Conservation (phyloP, 2,888 invertebrate genomes). For the Neoitamus cyanurus region DNA sequence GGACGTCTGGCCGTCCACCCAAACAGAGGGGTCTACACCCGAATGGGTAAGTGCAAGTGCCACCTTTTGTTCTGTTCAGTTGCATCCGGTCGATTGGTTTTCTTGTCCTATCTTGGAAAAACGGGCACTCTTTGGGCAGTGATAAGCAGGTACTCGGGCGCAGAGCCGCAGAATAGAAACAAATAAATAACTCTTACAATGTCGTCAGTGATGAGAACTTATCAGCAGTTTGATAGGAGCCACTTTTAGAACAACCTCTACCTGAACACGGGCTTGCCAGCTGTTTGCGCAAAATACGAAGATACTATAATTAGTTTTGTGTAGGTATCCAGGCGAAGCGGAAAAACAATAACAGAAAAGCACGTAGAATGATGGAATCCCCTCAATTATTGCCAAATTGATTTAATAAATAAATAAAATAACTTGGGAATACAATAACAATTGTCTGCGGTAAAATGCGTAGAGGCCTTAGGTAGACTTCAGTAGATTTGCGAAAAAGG, state of each 20-base stretch:
- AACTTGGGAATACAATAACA: too few relatives aligned
- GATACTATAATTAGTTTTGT: neutral
- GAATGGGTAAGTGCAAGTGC: constrained; percentile 23
- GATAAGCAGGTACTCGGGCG: too few relatives aligned
- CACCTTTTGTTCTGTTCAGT: neutral
- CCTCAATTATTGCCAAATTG: neutral
- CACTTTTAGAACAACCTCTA: neutral
- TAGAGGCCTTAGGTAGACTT: too few relatives aligned
- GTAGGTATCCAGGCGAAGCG: neutral
- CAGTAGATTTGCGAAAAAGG: too few relatives aligned
- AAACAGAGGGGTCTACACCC: neutral
- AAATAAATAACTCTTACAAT: neutral
- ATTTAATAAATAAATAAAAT: neutral
- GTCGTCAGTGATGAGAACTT: neutral
- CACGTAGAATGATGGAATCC: neutral
- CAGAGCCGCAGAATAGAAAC: neutral
- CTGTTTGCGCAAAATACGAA: neutral
- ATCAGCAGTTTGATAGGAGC: neutral
- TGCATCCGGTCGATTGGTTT: neutral
- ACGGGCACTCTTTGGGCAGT: neutral
- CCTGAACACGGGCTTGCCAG: neutral
- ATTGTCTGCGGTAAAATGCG: too few relatives aligned
- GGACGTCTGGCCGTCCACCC: constrained; percentile 31
- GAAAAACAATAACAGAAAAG: neutral
- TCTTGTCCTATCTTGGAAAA: neutral